Conservation (phyloP, 2,797 vertebrate genomes). For the Rhabdomys pumilio region DNA sequence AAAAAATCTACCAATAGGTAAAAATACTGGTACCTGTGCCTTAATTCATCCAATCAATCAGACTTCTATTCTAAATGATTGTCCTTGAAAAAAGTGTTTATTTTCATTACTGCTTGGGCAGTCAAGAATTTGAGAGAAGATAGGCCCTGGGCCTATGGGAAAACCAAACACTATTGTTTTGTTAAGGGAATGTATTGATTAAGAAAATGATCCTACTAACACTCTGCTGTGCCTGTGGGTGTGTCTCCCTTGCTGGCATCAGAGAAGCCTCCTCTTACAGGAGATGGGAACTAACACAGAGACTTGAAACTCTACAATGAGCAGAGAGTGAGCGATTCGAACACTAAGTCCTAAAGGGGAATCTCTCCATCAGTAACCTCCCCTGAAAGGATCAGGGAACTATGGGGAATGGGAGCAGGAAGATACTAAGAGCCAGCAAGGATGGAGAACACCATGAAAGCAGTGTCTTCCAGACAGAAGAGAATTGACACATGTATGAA, state of each 20-base stretch:
- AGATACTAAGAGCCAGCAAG: not conserved
- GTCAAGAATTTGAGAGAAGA: not conserved
- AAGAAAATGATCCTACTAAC: not conserved
- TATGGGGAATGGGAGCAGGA: too few relatives aligned
- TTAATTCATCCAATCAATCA: not conserved
- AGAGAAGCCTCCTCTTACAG: not conserved
- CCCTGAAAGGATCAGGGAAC: rapidly evolving
- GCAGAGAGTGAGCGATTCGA: not conserved
- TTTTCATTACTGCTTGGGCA: not conserved
- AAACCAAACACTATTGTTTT: not conserved
- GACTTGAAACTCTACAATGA: too few relatives aligned
- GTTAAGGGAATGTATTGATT: not conserved
- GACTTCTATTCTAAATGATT: constrained; percentile 2
- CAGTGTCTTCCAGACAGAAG: not conserved
- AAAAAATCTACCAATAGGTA: not conserved
- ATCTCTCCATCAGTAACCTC: not conserved
- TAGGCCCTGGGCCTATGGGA: too few relatives aligned
- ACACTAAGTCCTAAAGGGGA: not conserved
- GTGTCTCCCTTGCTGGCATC: not conserved
- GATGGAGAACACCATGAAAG: too few relatives aligned
- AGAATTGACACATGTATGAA: not conserved
- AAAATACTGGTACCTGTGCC: not conserved
- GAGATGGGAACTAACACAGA: not conserved
- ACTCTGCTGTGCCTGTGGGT: too few relatives aligned
- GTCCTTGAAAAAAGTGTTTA: not conserved